Evolutionary conservation across 2,797 vertebrate species (phyloP).

Genomic region (Lycodopsis pacificus): DNA sequence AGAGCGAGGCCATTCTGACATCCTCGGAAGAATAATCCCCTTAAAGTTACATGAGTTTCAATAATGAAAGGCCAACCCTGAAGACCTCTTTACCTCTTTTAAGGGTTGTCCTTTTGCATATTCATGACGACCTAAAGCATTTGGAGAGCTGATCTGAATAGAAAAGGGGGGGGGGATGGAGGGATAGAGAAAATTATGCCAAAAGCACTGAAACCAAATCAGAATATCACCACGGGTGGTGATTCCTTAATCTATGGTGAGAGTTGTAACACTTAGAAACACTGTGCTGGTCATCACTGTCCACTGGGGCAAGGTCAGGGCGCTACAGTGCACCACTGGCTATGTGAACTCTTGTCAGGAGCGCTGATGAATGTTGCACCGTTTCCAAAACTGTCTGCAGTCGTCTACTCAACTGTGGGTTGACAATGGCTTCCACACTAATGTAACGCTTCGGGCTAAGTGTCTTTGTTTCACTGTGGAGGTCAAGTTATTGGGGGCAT

Average conservation of each 20-base stretch:
- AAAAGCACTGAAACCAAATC: slow-evolving; percentile 68
- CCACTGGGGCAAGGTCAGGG: slow-evolving; percentile 83
- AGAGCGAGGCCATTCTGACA: slow-evolving; percentile 32
- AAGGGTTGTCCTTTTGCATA: slow-evolving; percentile 71
- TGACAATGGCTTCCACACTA: slow-evolving; percentile 78
- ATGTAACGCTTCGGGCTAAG: slow-evolving; percentile 64
- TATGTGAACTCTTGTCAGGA: slow-evolving; percentile 77
- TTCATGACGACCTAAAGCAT: slow-evolving; percentile 78
- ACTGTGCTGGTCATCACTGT: slow-evolving; percentile 68
- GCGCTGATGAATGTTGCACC: slow-evolving; percentile 80
- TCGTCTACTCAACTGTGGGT: slow-evolving; percentile 74
- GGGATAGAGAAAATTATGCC: slow-evolving; percentile 54
- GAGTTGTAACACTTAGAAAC: slow-evolving; percentile 69
- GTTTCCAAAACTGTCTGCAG: slow-evolving; percentile 84
- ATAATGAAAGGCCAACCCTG: slow-evolving; percentile 66
- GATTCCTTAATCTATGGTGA: slow-evolving; percentile 70
- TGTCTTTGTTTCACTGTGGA: slow-evolving; percentile 63
- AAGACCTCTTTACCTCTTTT: slow-evolving; percentile 63
- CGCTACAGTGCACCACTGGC: slow-evolving; percentile 73
- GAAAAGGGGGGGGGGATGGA: slow-evolving; percentile 46
- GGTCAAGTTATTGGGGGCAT: slow-evolving; percentile 64
- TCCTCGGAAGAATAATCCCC: slow-evolving; percentile 50
- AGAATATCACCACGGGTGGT: slow-evolving; percentile 66
- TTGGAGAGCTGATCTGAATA: slow-evolving; percentile 71
- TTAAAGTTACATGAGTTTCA: slow-evolving; percentile 59